Conservation (phyloP, 2,113 vertebrate genomes). For the Pelecanoides urinatrix region DNA sequence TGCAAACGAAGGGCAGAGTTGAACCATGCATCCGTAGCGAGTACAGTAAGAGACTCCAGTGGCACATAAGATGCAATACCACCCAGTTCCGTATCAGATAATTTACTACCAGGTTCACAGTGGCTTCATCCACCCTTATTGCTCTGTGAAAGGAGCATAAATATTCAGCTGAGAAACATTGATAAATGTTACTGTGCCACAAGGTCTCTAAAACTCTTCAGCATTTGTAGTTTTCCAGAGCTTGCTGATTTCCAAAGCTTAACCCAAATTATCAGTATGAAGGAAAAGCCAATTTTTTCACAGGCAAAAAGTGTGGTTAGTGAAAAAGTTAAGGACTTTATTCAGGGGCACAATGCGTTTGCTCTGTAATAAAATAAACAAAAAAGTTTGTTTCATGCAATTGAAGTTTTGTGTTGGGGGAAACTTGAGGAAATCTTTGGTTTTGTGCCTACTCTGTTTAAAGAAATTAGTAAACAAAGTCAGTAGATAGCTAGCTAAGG, state of each 20-base stretch:
- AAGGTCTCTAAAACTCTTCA: background rate
- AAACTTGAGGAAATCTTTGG: background rate
- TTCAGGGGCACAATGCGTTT: background rate
- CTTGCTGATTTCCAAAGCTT: background rate
- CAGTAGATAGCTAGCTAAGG: background rate
- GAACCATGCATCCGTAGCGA: background rate
- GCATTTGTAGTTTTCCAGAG: background rate
- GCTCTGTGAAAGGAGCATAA: background rate
- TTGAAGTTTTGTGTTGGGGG: background rate
- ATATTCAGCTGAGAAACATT: background rate
- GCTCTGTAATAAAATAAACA: background rate
- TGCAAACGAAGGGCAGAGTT: background rate
- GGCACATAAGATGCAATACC: background rate
- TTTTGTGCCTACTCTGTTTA: background rate
- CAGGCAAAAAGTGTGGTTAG: background rate
- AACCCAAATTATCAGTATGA: background rate
- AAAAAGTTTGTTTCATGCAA: background rate
- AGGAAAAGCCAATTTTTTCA: background rate
- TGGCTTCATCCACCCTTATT: background rate
- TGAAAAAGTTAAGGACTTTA: background rate
- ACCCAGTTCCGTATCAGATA: background rate
- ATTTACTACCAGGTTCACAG: background rate
- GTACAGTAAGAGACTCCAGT: background rate
- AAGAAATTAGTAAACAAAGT: background rate
- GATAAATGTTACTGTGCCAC: background rate